These are phyloP conservation scores for Trypoxylus dichotomus DNA, from an alignment of 1,140 invertebrate genomes.

Conservation along the genomic window DNA sequence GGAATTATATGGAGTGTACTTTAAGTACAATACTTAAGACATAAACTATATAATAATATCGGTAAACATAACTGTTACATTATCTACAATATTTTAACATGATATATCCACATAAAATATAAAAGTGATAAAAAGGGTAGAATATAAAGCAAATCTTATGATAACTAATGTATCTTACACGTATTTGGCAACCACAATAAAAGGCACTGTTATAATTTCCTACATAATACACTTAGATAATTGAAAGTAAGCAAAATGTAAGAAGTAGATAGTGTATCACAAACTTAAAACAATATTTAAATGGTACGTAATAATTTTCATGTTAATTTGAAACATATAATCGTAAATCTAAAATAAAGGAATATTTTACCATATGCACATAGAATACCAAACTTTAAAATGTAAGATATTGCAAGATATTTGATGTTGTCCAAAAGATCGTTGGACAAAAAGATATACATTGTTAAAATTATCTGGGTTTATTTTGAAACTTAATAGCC, in stretches of 20 bases:
- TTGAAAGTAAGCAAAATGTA: not conserved
- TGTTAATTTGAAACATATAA: not conserved
- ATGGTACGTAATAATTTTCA: not conserved
- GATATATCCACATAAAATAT: not conserved
- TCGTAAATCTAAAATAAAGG: not conserved
- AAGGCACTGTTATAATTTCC: not conserved
- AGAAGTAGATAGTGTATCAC: not conserved
- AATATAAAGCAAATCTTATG: not conserved
- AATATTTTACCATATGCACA: not conserved
- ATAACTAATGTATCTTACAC: not conserved
- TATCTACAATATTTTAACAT: conserved; percentile 8
- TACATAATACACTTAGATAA: not conserved
- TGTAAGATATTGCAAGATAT: too few species aligned
- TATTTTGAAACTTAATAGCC: too few species aligned
- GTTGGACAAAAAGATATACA: too few species aligned
- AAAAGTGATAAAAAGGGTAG: not conserved
- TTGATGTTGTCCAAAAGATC: too few species aligned
- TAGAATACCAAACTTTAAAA: too few species aligned
- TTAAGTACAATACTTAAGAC: conserved; percentile 1
- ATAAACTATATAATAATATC: conserved; percentile 15
- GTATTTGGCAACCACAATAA: conserved; percentile 17
- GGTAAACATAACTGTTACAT: not conserved
- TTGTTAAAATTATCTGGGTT: too few species aligned
- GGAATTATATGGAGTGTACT: not conserved
- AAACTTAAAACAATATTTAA: not conserved